Evolutionary conservation across 2,113 vertebrate genomes (phyloP).

Genomic region (Stictonetta naevosa): DNA sequence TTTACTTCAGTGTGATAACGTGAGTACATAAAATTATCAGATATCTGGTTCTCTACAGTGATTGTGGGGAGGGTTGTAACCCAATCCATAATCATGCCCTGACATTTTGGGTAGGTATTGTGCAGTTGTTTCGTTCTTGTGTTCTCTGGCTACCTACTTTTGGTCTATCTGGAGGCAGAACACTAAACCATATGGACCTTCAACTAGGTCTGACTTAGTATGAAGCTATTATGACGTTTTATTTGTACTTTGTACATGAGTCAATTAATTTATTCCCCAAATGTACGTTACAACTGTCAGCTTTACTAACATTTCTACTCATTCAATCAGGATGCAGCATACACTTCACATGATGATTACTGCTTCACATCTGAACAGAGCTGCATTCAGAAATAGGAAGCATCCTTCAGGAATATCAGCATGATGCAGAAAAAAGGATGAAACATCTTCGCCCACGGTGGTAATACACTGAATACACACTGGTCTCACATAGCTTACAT

Average conservation of each 20-base stretch:
- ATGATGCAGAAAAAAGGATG: neutral
- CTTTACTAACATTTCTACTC: neutral
- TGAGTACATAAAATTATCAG: neutral
- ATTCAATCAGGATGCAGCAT: neutral
- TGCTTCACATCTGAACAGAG: neutral
- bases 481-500: rapidly evolving
- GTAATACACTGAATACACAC: too few relatives aligned
- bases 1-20: neutral
- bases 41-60: neutral
- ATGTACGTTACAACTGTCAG: neutral
- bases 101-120: neutral
- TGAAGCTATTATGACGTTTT: neutral
- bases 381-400: neutral
- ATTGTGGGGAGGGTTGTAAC: neutral
- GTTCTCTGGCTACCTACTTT: neutral
- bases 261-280: neutral
- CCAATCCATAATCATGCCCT: neutral
- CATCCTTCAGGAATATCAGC: neutral
- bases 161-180: neutral
- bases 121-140: neutral
- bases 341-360: neutral
- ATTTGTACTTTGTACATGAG: neutral
- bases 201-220: neutral
- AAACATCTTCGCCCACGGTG: rapidly evolving
- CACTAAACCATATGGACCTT: rapidly evolving